These are phyloP conservation scores for Coregonus sp. DNA, from an alignment of 2,797 vertebrate genomes.

Conservation along the genomic window DNA sequence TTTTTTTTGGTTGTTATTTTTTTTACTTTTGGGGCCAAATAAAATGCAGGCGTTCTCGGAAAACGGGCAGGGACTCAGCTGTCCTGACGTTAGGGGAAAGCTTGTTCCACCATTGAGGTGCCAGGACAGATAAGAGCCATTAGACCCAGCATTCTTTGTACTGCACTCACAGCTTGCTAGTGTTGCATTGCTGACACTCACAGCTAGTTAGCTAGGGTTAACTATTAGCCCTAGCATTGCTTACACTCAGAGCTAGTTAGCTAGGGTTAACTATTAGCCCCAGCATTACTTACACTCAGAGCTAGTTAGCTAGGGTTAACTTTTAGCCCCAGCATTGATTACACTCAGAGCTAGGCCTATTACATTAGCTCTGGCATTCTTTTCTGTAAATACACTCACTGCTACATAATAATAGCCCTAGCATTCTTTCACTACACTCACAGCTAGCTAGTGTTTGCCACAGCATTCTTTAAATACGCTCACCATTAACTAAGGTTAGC, in stretches of 20 bases:
- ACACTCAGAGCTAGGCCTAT: background rate
- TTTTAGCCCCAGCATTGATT: background rate
- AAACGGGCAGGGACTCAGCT: no score
- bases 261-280: no score
- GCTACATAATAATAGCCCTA: background rate
- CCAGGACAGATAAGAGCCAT: background rate
- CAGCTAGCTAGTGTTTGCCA: background rate
- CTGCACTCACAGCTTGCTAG: background rate
- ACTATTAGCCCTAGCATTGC: no score
- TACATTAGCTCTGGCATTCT: background rate
- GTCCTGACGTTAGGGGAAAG: background rate
- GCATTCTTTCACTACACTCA: background rate
- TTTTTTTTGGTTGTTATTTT: no score
- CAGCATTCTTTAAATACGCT: slow-evolving; percentile 2
- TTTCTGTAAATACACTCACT: background rate
- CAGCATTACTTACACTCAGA: no score
- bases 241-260: background rate
- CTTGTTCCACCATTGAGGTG: background rate
- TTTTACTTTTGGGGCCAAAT: no score
- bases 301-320: no score
- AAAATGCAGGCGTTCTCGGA: no score
- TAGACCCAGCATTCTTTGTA: background rate
- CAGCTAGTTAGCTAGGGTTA: no score
- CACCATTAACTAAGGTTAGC: background rate
- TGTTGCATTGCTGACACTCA: background rate